Evolutionary conservation across 2,797 vertebrate genomes (phyloP).

Genomic region (Falco biarmicus): DNA sequence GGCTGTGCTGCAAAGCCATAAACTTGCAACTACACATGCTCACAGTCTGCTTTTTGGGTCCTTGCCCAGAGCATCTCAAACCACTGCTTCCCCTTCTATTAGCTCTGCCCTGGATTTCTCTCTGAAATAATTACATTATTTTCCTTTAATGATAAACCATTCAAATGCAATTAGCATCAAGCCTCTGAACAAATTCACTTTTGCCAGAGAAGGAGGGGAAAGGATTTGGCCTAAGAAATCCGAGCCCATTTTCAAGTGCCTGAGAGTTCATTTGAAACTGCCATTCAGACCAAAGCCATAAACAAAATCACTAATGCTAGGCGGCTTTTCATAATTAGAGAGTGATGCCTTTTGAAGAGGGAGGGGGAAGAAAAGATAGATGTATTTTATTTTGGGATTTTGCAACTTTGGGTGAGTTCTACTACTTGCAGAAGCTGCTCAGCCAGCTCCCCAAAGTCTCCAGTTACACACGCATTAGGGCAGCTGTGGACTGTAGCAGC

Average conservation of each 20-base stretch:
- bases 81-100: neutral
- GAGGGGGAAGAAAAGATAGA: neutral
- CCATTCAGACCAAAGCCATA: neutral
- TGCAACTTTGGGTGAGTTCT: neutral
- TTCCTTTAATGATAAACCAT: constrained; percentile 23
- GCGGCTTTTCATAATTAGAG: neutral
- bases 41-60: neutral
- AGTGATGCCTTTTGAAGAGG: neutral
- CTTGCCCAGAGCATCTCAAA: neutral
- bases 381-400: neutral
- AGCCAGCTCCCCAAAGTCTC: neutral
- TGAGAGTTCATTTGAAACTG: neutral
- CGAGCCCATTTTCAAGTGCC: neutral
- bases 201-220: neutral
- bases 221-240: neutral
- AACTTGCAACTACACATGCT: neutral
- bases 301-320: neutral
- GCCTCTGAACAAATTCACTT: neutral
- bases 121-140: neutral
- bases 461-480: fast-evolving
- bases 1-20: neutral
- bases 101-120: neutral
- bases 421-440: fast-evolving
- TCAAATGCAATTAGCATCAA: constrained; percentile 10
- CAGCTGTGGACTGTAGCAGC: fast-evolving